Evolutionary conservation across 2,113 vertebrate species (phyloP).

Genomic region (Drymodes brunneopygia): DNA sequence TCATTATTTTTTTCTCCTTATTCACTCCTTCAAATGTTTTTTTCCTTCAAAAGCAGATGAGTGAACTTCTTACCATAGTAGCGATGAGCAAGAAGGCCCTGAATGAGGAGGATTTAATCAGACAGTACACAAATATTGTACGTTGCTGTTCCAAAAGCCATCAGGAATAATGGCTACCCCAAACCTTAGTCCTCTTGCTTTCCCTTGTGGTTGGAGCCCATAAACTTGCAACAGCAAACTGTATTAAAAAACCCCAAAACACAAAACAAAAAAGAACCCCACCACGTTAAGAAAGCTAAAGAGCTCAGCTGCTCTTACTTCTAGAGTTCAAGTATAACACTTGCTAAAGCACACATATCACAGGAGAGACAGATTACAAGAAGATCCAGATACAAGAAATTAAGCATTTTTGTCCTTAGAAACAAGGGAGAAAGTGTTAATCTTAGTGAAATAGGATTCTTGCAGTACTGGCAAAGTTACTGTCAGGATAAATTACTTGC

Average conservation of each 20-base stretch:
- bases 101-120: background rate
- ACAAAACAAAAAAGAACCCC: no score
- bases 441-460: background rate
- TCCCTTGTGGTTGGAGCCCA: background rate
- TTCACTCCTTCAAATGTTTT: background rate
- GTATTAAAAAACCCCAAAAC: background rate
- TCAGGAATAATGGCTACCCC: background rate
- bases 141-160: background rate
- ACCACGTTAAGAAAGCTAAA: background rate
- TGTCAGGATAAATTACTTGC: conserved; percentile 29
- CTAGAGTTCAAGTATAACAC: background rate
- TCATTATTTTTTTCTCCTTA: background rate
- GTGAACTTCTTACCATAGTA: background rate
- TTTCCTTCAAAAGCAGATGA: background rate
- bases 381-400: background rate
- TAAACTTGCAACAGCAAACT: background rate
- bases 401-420: background rate
- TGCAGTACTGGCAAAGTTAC: background rate
- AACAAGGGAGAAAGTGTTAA: background rate
- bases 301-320: background rate
- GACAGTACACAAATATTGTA: background rate
- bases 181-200: background rate
- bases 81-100: background rate
- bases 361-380: background rate
- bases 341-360: background rate